Evolutionary conservation across 2,113 vertebrate species (phyloP), one percentile per base, ranked within the genome.

Genomic region (Zingel zingel): DNA sequence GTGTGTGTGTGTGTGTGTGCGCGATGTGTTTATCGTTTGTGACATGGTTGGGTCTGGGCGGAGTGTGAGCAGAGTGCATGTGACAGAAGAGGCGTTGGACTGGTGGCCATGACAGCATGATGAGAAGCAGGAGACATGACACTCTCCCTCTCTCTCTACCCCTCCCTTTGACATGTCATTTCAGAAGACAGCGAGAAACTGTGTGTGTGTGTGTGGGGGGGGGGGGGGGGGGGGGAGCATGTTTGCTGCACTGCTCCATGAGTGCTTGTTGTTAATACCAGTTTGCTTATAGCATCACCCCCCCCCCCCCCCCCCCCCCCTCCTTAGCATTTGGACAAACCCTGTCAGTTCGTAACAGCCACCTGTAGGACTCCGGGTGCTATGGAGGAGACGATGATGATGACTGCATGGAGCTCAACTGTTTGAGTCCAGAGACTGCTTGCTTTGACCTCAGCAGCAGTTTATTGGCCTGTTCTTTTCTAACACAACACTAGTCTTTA

Each of bases 21-120:
- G 94, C 93, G 94, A 96, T 96, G 97, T 57, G 94, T 97, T 96
- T 94, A 95, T 96, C 95, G 92, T 94, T 97, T 97, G 96, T 99
- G 92, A 93, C 90, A 91, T 80, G 83, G 64, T 77, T 64, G 78
- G 75, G 84, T 84, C 89, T 87, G 89, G 88, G 79, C 83, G 75
- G 88, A 92, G 82, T 83, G 86, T 93, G 91, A 94, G 88, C 91
- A 93, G 91, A 94, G 90, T 92, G 91, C 89, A 94, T 93, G 91
- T 93, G 93, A 93, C 91, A 94, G 93, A 89, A 77, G 72, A 91
- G 80, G 89, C 80, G 61, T 86, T 79, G 92, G 76, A 91, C 84
- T 86, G 88, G 89, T 92, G 87, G 86, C 84, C 82, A 89, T 92
- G 93, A 92, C 93, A 93, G 86, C 79, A 87, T 85, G 90, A 96